phyloP scores from a whole-genome alignment of 2,797 vertebrate species.

The Phoeniculus purpureus region DNA sequence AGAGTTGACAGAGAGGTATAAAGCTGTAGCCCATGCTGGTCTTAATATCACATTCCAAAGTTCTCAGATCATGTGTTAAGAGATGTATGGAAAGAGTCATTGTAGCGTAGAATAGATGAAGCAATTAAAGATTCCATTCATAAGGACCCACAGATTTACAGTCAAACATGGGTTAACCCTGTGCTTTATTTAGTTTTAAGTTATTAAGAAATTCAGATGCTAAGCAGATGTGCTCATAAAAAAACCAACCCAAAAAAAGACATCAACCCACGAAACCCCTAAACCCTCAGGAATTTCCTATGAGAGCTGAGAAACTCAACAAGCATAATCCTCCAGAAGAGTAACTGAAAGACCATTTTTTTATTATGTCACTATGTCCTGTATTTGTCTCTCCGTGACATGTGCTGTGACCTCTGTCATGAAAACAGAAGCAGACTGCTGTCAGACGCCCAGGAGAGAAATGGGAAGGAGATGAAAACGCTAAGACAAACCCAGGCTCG shows the following conservation, averaged over 20 bases:
- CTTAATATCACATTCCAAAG: not conserved
- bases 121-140: not conserved
- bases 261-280: not conserved
- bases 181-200: constrained; percentile 30
- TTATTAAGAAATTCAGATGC: constrained; percentile 51
- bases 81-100: not conserved
- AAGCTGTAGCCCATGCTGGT: not conserved
- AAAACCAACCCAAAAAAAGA: not conserved
- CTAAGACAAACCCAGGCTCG: not conserved
- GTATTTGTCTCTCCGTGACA: not conserved
- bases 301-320: constrained; percentile 43
- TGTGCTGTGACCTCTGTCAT: not conserved
- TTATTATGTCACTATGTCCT: not conserved
- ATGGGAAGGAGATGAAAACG: not conserved
- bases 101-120: not conserved
- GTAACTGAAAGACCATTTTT: constrained; percentile 11
- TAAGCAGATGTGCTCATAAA: constrained; percentile 43
- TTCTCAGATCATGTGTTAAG: not conserved
- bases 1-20: not conserved
- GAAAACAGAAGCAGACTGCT: constrained; percentile 4
- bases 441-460: constrained; percentile 24
- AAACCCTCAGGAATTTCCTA: constrained; percentile 28
- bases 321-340: constrained; percentile 2
- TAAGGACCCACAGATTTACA: not conserved
- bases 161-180: constrained; percentile 4